These are phyloP conservation scores for Argopecten irradians DNA, from an alignment of 1,140 invertebrate species.

Conservation along the genomic window DNA sequence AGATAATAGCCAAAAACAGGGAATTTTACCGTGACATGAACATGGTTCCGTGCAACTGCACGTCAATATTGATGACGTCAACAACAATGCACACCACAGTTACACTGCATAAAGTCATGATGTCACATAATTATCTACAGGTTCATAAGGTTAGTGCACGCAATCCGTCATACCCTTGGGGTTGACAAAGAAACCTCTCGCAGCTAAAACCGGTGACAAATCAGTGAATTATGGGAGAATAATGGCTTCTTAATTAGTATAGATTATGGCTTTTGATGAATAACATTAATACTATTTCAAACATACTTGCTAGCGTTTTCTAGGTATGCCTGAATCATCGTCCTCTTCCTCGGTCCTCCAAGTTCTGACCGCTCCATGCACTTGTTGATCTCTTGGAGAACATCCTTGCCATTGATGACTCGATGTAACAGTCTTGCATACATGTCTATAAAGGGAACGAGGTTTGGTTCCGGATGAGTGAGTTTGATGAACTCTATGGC, in stretches of 20 bases:
- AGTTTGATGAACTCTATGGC: constrained; percentile 66
- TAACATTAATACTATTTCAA: not conserved
- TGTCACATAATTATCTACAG: too few species aligned
- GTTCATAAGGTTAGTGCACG: too few species aligned
- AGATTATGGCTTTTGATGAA: not conserved
- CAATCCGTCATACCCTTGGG: too few species aligned
- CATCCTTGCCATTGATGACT: constrained; percentile 64
- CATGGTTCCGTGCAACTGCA: too few species aligned
- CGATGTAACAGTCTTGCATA: constrained; percentile 66
- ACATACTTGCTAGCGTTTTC: constrained; percentile 58
- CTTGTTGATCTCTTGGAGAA: constrained; percentile 56
- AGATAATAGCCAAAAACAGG: too few species aligned
- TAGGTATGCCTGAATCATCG: constrained; percentile 52
- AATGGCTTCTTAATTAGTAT: not conserved
- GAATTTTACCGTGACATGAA: too few species aligned
- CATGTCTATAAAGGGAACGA: constrained; percentile 65
- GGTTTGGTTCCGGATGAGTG: constrained; percentile 64
- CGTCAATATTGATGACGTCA: too few species aligned
- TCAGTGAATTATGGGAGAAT: not conserved
- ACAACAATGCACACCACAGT: too few species aligned
- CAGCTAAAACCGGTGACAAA: too few species aligned
- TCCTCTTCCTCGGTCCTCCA: constrained; percentile 63
- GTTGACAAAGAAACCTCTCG: too few species aligned
- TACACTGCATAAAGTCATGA: too few species aligned
- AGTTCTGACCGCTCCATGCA: constrained; percentile 58